Evolutionary conservation across 1,140 invertebrate genomes (phyloP).

Genomic region (Campodea augens): DNA sequence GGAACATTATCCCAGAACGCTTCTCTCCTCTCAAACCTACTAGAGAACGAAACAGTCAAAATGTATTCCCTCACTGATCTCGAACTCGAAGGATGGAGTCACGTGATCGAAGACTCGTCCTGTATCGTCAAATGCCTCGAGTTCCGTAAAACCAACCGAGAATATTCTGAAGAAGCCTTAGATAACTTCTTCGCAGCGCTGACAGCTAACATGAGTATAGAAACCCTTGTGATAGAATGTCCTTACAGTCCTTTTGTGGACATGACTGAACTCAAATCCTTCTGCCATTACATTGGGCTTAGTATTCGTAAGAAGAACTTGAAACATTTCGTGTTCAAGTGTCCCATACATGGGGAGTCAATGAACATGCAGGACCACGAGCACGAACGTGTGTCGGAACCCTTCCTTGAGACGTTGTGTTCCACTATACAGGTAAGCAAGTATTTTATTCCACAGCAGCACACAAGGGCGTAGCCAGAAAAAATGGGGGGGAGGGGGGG

Average conservation of each 20-base stretch:
- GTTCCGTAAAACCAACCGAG: conserved; percentile 4
- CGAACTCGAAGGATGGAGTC: conserved; percentile 11
- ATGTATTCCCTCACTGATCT: conserved; percentile 6
- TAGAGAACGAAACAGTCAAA: conserved; percentile 7
- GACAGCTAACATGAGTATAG: neutral
- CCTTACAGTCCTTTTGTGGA: neutral
- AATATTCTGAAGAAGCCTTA: neutral
- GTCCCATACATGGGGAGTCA: neutral
- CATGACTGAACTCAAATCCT: neutral
- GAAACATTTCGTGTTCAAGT: neutral
- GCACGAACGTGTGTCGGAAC: neutral
- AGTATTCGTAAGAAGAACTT: neutral
- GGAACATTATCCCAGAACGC: conserved; percentile 5
- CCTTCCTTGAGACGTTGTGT: too few relatives aligned
- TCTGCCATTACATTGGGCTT: neutral
- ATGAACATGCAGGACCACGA: neutral
- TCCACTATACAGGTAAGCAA: too few relatives aligned
- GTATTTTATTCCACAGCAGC: too few relatives aligned
- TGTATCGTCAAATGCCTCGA: conserved; percentile 7
- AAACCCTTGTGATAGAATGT: neutral
- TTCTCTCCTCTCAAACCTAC: conserved; percentile 1
- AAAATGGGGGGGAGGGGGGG: too few relatives aligned
- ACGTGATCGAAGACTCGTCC: conserved; percentile 4
- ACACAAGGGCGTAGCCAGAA: too few relatives aligned
- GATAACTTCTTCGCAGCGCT: neutral